phyloP scores from a whole-genome alignment of 2,888 invertebrate genomes.

The Ochropleura plecta region DNA sequence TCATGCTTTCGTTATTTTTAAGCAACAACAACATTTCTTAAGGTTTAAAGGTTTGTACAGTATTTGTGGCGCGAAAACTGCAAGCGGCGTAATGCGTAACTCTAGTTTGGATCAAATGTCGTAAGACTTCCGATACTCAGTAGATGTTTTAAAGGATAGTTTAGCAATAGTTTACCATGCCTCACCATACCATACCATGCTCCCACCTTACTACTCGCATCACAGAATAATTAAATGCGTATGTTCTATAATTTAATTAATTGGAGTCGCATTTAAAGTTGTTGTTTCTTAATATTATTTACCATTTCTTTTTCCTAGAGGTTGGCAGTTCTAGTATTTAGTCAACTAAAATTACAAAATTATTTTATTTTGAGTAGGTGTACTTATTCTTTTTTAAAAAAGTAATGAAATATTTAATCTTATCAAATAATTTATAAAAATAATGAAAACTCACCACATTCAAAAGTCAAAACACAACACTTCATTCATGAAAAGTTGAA shows the following conservation, averaged over 20 bases:
- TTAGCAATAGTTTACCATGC: too few species aligned
- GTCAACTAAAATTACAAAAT: not conserved
- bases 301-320: not conserved
- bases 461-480: conserved; percentile 36
- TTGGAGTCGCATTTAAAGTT: not conserved
- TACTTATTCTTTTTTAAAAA: not conserved
- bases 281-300: not conserved
- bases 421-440: not conserved
- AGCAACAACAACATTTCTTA: conserved; percentile 54
- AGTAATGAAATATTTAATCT: not conserved
- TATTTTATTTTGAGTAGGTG: not conserved
- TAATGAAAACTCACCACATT: conserved; percentile 52
- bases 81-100: conserved; percentile 20
- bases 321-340: not conserved
- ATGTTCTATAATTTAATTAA: conserved; percentile 13
- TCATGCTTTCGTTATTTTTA: conserved; percentile 48
- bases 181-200: not conserved
- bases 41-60: conserved; percentile 40
- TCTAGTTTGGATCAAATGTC: conserved; percentile 46
- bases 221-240: conserved; percentile 1
- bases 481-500: conserved; percentile 41
- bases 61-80: conserved; percentile 35
- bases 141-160: conserved; percentile 26
- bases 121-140: conserved; percentile 43
- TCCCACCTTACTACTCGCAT: not conserved